Percentiles rank a stretch among this genome's conserved stretches.
Conservation (phyloP, 2,888 invertebrate species). For the Tachina fera region DNA sequence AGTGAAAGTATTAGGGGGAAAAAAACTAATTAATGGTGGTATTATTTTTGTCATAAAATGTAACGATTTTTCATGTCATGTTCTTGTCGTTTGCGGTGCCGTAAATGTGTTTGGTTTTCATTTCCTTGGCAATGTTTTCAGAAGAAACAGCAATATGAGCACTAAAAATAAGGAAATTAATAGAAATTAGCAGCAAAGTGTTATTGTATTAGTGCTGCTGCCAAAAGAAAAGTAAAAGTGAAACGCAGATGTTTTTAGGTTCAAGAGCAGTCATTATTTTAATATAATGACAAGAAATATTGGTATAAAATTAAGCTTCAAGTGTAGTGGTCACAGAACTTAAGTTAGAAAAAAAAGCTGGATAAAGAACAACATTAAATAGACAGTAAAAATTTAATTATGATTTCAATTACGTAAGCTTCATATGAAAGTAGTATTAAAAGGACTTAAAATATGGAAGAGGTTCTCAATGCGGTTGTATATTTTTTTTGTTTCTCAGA, state of each 20-base stretch:
- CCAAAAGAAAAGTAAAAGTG: neutral
- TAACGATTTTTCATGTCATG: neutral
- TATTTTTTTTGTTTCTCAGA: too few species aligned
- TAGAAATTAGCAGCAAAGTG: slow-evolving; percentile 26
- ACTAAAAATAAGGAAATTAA: slow-evolving; percentile 23
- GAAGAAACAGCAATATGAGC: slow-evolving; percentile 7
- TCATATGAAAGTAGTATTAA: too few species aligned
- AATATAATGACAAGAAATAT: neutral
- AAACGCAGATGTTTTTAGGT: neutral
- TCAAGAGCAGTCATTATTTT: too few species aligned
- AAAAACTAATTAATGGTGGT: slow-evolving; percentile 36
- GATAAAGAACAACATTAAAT: too few species aligned
- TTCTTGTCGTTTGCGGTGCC: neutral
- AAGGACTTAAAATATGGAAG: too few species aligned
- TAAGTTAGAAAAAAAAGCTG: too few species aligned
- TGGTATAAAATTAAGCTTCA: too few species aligned
- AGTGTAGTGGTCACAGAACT: too few species aligned
- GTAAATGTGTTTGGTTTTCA: neutral
- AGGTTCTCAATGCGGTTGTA: too few species aligned
- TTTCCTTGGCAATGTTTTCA: neutral
- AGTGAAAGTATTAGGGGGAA: neutral
- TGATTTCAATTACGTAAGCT: too few species aligned
- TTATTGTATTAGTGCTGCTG: slow-evolving; percentile 13
- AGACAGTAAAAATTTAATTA: too few species aligned
- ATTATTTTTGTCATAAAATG: slow-evolving; percentile 42